Evolutionary conservation across 2,888 invertebrate genomes (phyloP), one percentile per base, ranked within the genome.

Genomic region (Laothoe populi): DNA sequence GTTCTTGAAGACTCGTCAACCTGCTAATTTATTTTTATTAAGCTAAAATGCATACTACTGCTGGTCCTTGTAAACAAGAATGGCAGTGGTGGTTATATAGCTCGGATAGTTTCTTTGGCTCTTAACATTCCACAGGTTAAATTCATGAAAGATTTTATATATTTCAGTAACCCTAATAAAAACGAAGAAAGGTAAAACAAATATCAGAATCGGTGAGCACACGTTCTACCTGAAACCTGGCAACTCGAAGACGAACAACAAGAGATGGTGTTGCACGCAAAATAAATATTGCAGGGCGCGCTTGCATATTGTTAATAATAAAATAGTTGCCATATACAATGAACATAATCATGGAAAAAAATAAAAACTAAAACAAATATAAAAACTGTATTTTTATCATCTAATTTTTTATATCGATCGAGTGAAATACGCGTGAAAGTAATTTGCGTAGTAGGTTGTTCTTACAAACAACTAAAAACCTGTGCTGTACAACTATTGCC

Each of bases 331-430:
- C 4, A 82, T 87, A 48, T 79, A 79, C 61, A 88, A 88, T 46
- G 72, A 81, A 64, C 89, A 89, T 68, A 87, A 88, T 62, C 90
- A 89, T 67, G 84, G 86, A 8, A 87, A 81, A 65, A 87, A 81
- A 78, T 85, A 77, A 70, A 63, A 23, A 59, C 7, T 24, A 26
- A 26, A 26, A 26, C 11, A n/a, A n/a, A n/a, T 23, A 10, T 4
- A 11, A 13, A 13, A 10, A 23, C 10, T 21, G 21, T 13, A 0
- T 46, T 10, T 21, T 45, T 19, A 45, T 19, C 8, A 26, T 26
- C 31, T 31, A 2, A 31, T 19, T 21, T 19, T 21, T 24, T 7
- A n/a, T 3, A 48, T 23, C 0, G 23, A 24, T n/a, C 5, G 24
- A 48, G 24, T 26, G 24, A 31, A 31, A 26, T 2, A 26, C 5